These are phyloP conservation scores for Gymnoscopelus microlampas DNA, from an alignment of 2,797 vertebrate species.

Conservation along the genomic window DNA sequence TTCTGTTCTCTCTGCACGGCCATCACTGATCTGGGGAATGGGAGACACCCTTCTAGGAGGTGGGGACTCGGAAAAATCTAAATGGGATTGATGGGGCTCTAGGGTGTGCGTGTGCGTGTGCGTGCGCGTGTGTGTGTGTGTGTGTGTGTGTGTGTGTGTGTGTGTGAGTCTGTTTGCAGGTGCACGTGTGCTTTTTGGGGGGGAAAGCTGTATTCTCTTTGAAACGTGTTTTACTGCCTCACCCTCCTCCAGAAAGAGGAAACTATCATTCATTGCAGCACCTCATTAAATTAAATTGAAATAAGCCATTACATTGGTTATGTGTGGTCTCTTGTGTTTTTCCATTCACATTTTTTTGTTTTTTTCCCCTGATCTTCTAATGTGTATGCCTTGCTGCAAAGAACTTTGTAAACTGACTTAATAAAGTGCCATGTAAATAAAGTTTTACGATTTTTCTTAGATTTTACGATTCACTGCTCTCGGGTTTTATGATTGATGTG, in stretches of 20 bases:
- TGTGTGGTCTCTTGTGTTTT: too few species aligned
- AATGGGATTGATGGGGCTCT: constrained; percentile 32
- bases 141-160: constrained; percentile 6
- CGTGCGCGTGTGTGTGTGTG: constrained; percentile 18
- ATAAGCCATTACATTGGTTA: too few species aligned
- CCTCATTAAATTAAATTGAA: too few species aligned
- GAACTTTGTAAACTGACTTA: too few species aligned
- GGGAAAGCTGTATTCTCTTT: constrained; percentile 13
- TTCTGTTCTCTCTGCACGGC: constrained; percentile 50
- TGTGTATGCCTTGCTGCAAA: too few species aligned
- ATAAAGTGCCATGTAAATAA: too few species aligned
- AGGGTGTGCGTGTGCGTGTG: constrained; percentile 29
- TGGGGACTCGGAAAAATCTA: constrained; percentile 29
- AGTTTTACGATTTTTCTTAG: too few species aligned
- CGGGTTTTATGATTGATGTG: neutral
- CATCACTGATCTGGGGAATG: constrained; percentile 58
- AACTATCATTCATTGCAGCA: too few species aligned
- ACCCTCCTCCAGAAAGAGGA: constrained; percentile 13
- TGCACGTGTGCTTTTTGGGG: neutral
- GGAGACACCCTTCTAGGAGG: constrained; percentile 63
- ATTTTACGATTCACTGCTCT: too few species aligned
- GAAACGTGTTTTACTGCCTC: constrained; percentile 37
- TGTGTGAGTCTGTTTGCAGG: neutral
- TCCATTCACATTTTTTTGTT: too few species aligned
- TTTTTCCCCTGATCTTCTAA: too few species aligned